A percentile compares a stretch with the other conserved stretches of the same genome.
phyloP scores from a whole-genome alignment of 92 coral and sea anemone species.

The Zoanthus sansibaricus region DNA sequence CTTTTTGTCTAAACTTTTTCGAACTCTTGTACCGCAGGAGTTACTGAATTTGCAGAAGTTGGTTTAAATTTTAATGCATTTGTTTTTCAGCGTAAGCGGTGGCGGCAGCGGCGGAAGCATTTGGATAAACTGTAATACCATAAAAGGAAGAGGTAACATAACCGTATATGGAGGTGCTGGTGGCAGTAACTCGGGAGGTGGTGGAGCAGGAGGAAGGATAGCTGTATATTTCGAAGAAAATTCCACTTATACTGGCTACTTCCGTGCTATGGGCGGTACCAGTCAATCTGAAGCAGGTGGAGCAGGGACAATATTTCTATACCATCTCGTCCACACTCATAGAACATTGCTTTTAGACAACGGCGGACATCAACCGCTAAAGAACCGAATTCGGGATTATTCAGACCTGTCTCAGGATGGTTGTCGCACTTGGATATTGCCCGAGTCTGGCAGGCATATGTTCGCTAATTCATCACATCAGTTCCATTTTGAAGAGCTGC shows the following conservation, averaged over 20 bases:
- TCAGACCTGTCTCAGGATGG: conserved; percentile 66
- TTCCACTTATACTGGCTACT: conserved; percentile 65
- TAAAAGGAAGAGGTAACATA: conserved; percentile 73
- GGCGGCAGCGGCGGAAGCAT: conserved; percentile 85
- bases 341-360: conserved; percentile 72
- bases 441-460: conserved; percentile 71
- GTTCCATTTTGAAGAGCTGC: conserved; percentile 80
- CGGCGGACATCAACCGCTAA: conserved; percentile 72
- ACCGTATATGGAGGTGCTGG: conserved; percentile 77
- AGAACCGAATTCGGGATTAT: conserved; percentile 56
- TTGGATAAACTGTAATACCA: conserved; percentile 65
- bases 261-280: conserved; percentile 69
- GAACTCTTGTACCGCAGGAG: no score
- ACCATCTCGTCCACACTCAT: conserved; percentile 79
- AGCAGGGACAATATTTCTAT: conserved; percentile 75
- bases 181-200: conserved; percentile 68
- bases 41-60: no score
- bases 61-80: not conserved
- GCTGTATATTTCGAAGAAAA: conserved; percentile 70
- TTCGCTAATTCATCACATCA: conserved; percentile 68
- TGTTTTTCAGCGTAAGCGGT: conserved; percentile 52
- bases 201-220: conserved; percentile 78
- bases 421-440: conserved; percentile 74
- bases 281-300: conserved; percentile 72
- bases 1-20: no score